Base-by-base conservation (phyloP, 64 coral and sea anemone species). In the Pachyseris speciosa region DNA sequence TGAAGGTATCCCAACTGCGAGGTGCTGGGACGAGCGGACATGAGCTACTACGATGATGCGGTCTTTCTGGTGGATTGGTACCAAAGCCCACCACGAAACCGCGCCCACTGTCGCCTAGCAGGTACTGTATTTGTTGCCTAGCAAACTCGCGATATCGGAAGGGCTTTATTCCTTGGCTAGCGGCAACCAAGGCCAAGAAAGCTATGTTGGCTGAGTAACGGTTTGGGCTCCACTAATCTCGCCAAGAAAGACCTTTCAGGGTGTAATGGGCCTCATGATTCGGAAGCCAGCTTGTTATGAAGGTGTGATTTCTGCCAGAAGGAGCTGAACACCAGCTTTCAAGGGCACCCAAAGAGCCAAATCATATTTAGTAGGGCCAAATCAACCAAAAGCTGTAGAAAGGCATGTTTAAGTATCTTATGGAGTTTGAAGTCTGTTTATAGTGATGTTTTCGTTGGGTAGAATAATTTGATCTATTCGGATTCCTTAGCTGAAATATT, bases 141-240 rank as follows among this genome's bases (percentile, higher is more conserved):
- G 78, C 67, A 72, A 92, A 92, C 22, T 92, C 16, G 20, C 89
- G 78, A 26, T 74, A 92, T 16, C 26, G 34, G 7, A 17, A 31
- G 2, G 89, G 3, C 11, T 84, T 85, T 60, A 92, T 31, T 2
- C 66, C 89, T 15, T 72, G 19, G 37, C 85, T 67, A 67, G 78
- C 89, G n/a, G 78, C 89, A 7, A 83, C 37, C 31, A 84, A 51
- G 0, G 89, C 89, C 24, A 92, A 55, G 36, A 84, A 92, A 13
- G 89, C 89, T 19, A 80, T 92, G 68, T 92, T 92, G 67, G 89
- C 89, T 16, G 89, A 31, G 77, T 92, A 92, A 36, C 89, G 89
- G 79, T 92, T 92, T 92, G 89, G 78, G 37, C 89, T 80, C 89
- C 79, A 92, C 51, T 58, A 65, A 40, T 72, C 76, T 13, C 80